A percentile compares a stretch with the other conserved stretches of the same genome.
These are phyloP conservation scores for Poeciliopsis presidionis DNA, from an alignment of 2,797 vertebrate species.

Conservation along the genomic window DNA sequence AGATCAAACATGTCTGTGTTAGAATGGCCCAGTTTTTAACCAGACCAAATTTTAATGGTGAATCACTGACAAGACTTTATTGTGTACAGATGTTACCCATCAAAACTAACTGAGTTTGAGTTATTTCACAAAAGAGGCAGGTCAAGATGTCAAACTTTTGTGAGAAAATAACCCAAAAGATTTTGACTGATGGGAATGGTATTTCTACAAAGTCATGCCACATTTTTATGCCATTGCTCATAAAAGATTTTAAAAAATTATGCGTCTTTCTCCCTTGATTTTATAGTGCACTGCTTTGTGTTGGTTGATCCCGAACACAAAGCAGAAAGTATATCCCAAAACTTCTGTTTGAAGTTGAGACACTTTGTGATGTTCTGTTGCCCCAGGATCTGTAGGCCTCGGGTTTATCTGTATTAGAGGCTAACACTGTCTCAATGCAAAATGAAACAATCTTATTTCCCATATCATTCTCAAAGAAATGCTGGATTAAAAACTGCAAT, in stretches of 20 bases:
- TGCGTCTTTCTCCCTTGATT: background rate
- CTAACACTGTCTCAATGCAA: background rate
- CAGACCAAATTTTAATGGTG: background rate
- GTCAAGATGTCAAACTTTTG: background rate
- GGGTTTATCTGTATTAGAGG: background rate
- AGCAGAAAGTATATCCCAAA: background rate
- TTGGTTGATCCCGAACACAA: too few relatives aligned
- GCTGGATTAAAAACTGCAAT: background rate
- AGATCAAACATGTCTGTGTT: background rate
- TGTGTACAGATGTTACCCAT: background rate
- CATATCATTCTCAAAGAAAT: background rate
- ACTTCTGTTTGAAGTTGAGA: background rate
- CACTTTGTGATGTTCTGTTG: background rate
- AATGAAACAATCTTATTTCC: background rate
- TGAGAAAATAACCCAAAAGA: background rate
- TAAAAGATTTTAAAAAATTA: background rate
- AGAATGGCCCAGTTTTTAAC: background rate
- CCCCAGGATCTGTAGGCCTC: background rate
- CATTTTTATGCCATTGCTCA: background rate
- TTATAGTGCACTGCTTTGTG: background rate
- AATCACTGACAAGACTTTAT: background rate
- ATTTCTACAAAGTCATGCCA: background rate
- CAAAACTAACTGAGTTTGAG: background rate
- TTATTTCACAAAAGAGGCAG: background rate
- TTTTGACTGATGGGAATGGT: background rate